phyloP scores from a whole-genome alignment of 1,140 invertebrate genomes.

The Melipona quadrifasciata region DNA sequence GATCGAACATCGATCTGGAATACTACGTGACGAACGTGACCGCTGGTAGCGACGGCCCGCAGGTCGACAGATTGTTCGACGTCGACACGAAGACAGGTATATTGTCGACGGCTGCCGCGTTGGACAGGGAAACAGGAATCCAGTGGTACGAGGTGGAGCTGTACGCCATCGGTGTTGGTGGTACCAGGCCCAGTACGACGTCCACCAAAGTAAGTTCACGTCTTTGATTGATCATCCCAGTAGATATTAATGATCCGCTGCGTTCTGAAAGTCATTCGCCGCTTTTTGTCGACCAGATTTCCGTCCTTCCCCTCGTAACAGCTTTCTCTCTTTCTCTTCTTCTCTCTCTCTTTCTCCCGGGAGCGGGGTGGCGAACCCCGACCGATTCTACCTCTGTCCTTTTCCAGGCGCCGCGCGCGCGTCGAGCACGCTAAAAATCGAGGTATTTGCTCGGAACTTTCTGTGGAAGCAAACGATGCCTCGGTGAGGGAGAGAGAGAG shows the following conservation, averaged over 20 bases:
- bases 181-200: slow-evolving; percentile 86
- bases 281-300: slow-evolving; percentile 42
- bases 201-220: slow-evolving; percentile 89
- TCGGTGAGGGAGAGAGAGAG: no score
- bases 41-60: slow-evolving; percentile 84
- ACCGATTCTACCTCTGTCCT: not conserved
- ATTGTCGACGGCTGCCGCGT: slow-evolving; percentile 90
- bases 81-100: slow-evolving; percentile 95
- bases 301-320: not conserved
- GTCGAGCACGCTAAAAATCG: not conserved
- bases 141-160: slow-evolving; percentile 92
- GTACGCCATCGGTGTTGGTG: slow-evolving; percentile 88
- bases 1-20: slow-evolving; percentile 86
- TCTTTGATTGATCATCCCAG: slow-evolving; percentile 62
- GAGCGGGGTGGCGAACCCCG: not conserved
- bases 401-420: not conserved
- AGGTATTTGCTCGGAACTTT: not conserved
- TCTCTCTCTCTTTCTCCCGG: not conserved
- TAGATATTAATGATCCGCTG: slow-evolving; percentile 62
- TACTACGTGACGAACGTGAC: slow-evolving; percentile 97
- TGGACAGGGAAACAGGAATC: slow-evolving; percentile 93
- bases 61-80: slow-evolving; percentile 92
- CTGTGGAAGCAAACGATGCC: not conserved
- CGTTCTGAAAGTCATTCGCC: slow-evolving; percentile 60
- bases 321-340: not conserved